Evolutionary conservation across 2,113 vertebrate species (phyloP), one percentile per base, ranked within the genome.

Genomic region (Cyprinodon brontotheroides): DNA sequence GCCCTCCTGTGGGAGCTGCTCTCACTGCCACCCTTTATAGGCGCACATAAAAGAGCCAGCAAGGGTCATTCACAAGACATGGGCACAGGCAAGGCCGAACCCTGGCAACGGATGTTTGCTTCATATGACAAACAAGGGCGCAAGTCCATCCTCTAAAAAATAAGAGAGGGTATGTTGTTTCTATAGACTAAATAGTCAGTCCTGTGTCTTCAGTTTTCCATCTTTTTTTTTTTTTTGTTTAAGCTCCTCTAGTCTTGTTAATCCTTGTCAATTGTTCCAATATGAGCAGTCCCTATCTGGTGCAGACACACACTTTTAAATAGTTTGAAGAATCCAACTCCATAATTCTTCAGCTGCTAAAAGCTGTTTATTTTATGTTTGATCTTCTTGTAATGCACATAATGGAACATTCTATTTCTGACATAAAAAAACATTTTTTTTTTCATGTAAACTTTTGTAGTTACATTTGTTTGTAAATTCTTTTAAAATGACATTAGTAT

Each of bases 281-380:
- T 76, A 81, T 77, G 83, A 86, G 77, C 84, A 68, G 86, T 82
- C 78, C 89, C 90, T 82, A 90, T 91, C 92, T 91, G 82, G 87
- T 91, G 90, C 92, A 93, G 84, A 94, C 94, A 95, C 95, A 97
- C 95, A 97, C 97, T 96, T 98, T 96, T 95, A 94, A 95, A 91
- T 81, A 87, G 83, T 94, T 94, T 90, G 71, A 89, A 85, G 88
- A 65, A 83, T 76, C 68, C 65, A 53, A 72, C 69, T 70, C 61
- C 80, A 87, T 81, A 79, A 61, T 68, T 84, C 84, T 80, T 79
- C 72, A 50, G 61, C 12, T 65, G 0, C 71, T 80, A 70, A 81
- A 70, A 81, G 68, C 74, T 81, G 68, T 85, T 87, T 80, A 82
- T 87, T 70, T 66, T 74, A 74, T 80, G 75, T 85, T 84, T 79